Base-by-base conservation (phyloP, 2,888 invertebrate species). In the Abrostola triplasia region DNA sequence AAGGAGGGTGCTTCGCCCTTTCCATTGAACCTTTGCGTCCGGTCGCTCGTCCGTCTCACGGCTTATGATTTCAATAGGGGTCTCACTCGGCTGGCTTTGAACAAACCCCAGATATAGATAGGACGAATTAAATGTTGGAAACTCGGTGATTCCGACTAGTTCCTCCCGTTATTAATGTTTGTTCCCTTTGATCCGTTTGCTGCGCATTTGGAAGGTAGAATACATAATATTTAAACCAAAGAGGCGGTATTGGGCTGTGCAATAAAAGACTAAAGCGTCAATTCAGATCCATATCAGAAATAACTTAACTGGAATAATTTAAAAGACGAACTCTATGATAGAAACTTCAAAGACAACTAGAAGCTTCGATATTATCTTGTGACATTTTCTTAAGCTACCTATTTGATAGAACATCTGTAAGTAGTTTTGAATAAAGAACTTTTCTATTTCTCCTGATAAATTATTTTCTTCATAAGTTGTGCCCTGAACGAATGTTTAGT, bases 51-150 rank as follows among this genome's bases (percentile, higher is more conserved):
- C 71, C 70, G 68, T 67, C 77, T 75, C 67, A 71, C 75, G 79
- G 79, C 71, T 72, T 82, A 80, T 82, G 75, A 79, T 76, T 81
- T 81, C 80, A 83, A 84, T 81, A 77, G 81, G 79, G 74, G 81
- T 69, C 76, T 68, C 81, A 76, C 64, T 78, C 59, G 57, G 73
- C 50, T 70, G 74, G 70, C 76, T 80, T 78, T 74, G 68, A 74
- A 76, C 79, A 80, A 71, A 63, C 62, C 64, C 64, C 64, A 53
- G 64, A 74, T 79, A 74, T 66, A 68, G 63, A 78, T 70, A 64
- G 67, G 51, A 65, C 36, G 62, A 72, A 78, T 80, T 80, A 80
- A 78, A 80, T 70, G 81, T 68, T 78, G 54, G 59, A 71, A 76
- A 69, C 61, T 70, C 66, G 41, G 49, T 65, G 67, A 76, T 71